phyloP scores from a whole-genome alignment of 2,113 vertebrate genomes.

The Cryptotis parvus region DNA sequence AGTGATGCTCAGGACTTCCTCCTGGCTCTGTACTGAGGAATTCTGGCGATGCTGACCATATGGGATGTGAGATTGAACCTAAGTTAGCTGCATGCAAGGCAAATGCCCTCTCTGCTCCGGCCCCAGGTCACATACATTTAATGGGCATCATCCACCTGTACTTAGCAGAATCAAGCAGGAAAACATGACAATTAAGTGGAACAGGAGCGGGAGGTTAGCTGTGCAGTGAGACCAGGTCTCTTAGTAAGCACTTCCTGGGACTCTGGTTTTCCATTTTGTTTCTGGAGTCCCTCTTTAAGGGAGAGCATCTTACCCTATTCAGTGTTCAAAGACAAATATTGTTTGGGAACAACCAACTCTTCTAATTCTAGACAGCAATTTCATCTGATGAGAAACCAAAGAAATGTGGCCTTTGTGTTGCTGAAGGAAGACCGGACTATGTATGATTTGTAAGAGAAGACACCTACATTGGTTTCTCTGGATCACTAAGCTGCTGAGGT shows the following conservation, averaged over 20 bases:
- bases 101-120: no score
- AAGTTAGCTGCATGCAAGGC: no score
- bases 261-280: not conserved
- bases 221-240: not conserved
- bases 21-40: no score
- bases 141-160: not conserved
- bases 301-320: not conserved
- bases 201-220: not conserved
- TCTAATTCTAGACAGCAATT: not conserved
- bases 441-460: not conserved
- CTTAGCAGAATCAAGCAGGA: not conserved
- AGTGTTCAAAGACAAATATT: not conserved
- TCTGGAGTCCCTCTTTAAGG: not conserved
- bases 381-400: slow-evolving; percentile 51
- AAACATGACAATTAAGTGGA: not conserved
- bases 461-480: not conserved
- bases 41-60: no score
- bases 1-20: no score
- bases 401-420: not conserved
- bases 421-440: not conserved
- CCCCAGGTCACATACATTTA: not conserved
- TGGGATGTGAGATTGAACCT: no score
- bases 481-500: not conserved
- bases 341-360: not conserved
- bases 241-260: not conserved